These are phyloP conservation scores for Mormyrus lacerda DNA, from an alignment of 2,113 vertebrate genomes.

Conservation along the genomic window DNA sequence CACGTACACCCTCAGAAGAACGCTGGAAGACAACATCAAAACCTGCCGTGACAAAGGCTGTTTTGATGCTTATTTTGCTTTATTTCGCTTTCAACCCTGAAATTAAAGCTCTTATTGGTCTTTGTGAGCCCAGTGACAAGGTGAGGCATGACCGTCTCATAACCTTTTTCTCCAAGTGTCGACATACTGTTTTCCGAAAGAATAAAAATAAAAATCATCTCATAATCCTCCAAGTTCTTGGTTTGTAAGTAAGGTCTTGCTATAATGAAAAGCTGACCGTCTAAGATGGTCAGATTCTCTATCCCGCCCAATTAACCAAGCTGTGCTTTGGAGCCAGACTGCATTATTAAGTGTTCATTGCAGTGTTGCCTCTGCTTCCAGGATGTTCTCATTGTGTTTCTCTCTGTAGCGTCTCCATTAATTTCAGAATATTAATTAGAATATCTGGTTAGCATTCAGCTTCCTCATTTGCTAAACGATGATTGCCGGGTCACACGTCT, in stretches of 20 bases:
- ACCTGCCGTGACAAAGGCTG: not conserved
- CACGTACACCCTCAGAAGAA: not conserved
- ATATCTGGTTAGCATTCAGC: conserved; percentile 23
- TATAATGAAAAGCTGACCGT: not conserved
- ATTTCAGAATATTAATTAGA: conserved; percentile 21
- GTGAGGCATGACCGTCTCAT: not conserved
- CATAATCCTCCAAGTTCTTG: not conserved
- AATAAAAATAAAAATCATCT: not conserved
- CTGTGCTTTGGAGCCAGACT: conserved; percentile 23
- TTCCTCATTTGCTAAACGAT: conserved; percentile 28
- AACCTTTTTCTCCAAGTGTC: not conserved
- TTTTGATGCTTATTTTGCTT: conserved; percentile 6
- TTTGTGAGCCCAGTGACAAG: not conserved
- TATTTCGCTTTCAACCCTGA: not conserved
- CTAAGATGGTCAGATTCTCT: not conserved
- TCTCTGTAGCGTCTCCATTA: conserved; percentile 25
- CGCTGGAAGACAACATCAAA: conserved; percentile 9
- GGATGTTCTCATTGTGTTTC: conserved; percentile 15
- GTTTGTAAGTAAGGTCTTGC: not conserved
- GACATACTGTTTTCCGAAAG: not conserved
- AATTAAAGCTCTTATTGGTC: not conserved
- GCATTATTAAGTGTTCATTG: conserved; percentile 24
- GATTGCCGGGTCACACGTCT: conserved; percentile 17
- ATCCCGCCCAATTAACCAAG: conserved; percentile 17
- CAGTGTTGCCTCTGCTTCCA: conserved; percentile 17